phyloP scores from a whole-genome alignment of 2,797 vertebrate genomes.

The Clarias pachynema region DNA sequence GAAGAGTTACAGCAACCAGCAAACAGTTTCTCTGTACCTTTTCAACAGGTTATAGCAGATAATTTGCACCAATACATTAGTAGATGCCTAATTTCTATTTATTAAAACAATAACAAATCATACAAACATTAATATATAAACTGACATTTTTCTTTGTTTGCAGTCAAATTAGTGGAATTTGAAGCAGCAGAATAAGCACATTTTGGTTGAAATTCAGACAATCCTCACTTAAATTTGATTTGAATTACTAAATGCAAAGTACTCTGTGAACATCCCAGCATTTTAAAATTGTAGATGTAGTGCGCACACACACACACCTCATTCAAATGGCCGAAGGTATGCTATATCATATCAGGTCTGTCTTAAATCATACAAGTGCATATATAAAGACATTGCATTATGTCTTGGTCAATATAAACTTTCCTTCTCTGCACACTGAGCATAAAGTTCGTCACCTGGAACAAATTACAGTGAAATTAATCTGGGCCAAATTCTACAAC shows the following conservation, averaged over 20 bases:
- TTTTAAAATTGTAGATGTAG: not conserved
- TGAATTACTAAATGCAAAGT: not conserved
- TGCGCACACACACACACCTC: not conserved
- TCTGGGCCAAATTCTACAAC: too few species aligned
- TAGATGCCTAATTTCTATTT: not conserved
- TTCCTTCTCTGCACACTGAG: too few species aligned
- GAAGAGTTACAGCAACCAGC: not conserved
- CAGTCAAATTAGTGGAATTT: not conserved
- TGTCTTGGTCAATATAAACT: too few species aligned
- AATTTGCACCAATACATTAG: not conserved
- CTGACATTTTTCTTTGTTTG: not conserved
- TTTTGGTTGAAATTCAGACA: not conserved
- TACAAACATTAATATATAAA: not conserved
- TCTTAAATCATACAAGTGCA: too few species aligned
- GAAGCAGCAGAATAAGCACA: not conserved
- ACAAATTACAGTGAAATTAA: too few species aligned
- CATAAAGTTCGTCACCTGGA: too few species aligned
- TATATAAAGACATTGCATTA: too few species aligned
- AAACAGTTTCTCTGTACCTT: not conserved
- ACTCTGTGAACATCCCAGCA: not conserved
- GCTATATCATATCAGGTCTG: too few species aligned
- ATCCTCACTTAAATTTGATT: not conserved
- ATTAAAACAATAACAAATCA: not conserved
- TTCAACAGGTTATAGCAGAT: not conserved
- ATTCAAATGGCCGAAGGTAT: too few species aligned